phyloP scores from a whole-genome alignment of 2,113 vertebrate species.

The Dipodomys stephensi region DNA sequence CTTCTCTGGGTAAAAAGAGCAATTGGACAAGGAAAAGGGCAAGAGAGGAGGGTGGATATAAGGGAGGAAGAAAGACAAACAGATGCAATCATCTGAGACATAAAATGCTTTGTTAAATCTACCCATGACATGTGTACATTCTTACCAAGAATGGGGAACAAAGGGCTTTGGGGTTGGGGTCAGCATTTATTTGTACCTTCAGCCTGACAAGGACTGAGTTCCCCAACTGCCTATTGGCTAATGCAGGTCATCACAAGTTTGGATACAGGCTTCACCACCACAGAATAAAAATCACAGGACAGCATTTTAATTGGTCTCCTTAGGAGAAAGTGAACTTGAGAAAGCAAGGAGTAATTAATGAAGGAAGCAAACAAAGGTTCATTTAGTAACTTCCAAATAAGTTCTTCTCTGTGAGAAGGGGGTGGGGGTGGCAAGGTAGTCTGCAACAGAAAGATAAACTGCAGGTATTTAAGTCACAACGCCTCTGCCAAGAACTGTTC shows the following conservation, averaged over 20 bases:
- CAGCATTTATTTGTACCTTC: neutral
- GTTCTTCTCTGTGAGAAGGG: conserved; percentile 66
- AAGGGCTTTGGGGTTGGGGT: neutral
- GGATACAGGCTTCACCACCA: conserved; percentile 3
- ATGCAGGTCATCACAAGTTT: conserved; percentile 53
- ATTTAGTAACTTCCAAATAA: conserved; percentile 82
- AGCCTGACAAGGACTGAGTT: neutral
- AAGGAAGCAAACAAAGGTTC: conserved; percentile 77
- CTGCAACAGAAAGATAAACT: conserved; percentile 84
- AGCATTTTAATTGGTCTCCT: conserved; percentile 77
- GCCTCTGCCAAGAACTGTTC: conserved; percentile 73
- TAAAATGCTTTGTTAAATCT: neutral
- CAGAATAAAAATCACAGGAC: conserved; percentile 66
- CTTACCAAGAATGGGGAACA: neutral
- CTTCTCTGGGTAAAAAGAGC: neutral
- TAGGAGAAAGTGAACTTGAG: conserved; percentile 69
- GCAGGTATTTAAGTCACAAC: conserved; percentile 78
- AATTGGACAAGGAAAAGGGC: neutral
- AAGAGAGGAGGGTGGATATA: neutral
- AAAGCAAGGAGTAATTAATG: conserved; percentile 79
- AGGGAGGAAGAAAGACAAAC: neutral
- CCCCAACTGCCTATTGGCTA: neutral
- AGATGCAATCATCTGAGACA: neutral
- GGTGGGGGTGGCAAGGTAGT: conserved; percentile 7
- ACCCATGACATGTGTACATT: neutral